A percentile compares a stretch with the other conserved stretches of the same genome.
Conservation (phyloP, 2,888 invertebrate species). For the Poecilobothrus nobilitatus region DNA sequence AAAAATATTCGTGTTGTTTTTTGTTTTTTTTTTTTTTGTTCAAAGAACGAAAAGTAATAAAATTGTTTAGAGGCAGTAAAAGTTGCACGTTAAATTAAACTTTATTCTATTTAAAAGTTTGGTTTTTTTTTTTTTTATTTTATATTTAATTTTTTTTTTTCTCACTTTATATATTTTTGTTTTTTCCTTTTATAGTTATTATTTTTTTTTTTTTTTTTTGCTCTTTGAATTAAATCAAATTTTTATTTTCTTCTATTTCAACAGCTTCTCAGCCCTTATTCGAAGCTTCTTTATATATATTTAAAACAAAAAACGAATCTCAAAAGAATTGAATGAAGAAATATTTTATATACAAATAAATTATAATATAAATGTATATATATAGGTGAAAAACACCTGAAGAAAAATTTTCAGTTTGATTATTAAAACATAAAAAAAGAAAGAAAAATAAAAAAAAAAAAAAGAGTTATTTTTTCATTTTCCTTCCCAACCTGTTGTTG, state of each 20-base stretch:
- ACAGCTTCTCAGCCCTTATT: neutral
- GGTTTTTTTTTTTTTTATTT: too few relatives aligned
- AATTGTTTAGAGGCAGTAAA: neutral
- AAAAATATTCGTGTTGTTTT: too few relatives aligned
- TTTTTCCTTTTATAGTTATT: neutral
- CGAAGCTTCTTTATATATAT: too few relatives aligned
- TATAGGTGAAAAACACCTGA: too few relatives aligned
- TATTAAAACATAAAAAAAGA: neutral
- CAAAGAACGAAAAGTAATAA: neutral
- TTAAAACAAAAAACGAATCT: too few relatives aligned
- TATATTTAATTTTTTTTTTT: too few relatives aligned
- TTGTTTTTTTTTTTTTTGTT: neutral
- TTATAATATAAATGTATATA: too few relatives aligned
- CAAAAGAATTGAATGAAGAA: too few relatives aligned
- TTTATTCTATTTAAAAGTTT: too few relatives aligned
- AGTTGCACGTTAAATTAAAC: conserved; percentile 1
- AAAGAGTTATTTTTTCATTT: neutral
- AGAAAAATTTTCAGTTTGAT: too few relatives aligned
- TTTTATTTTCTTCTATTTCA: neutral
- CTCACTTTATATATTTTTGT: neutral
- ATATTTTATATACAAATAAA: too few relatives aligned
- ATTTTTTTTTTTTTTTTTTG: neutral
- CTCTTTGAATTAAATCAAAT: neutral
- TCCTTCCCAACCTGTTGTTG: conserved; percentile 1
- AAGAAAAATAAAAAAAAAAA: too few relatives aligned